Evolutionary conservation across 2,888 invertebrate species (phyloP), one percentile per base, ranked within the genome.

Genomic region (Trileptium ribeirensis): DNA sequence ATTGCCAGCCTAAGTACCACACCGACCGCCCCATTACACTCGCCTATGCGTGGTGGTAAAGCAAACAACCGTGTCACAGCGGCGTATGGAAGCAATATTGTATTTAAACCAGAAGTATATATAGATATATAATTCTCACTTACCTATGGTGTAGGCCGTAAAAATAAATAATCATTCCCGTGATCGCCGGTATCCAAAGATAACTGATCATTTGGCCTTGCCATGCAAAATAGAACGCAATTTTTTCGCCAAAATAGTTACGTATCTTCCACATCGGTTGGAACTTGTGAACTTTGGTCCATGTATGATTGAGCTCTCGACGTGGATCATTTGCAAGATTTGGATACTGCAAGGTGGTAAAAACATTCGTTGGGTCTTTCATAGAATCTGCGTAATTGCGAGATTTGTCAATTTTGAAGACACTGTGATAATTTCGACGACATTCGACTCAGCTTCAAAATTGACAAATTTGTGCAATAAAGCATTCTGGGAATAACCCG

Each of bases 141-240:
- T 51, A 51, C 51, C 51, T 15, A 15, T 24, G 51, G 24, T 51
- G 24, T 0, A 90, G 82, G 1, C 90, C 90, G 84, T 89, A 90
- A 1, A 88, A 82, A 83, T 90, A 90, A 3, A 89, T 87, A 40
- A 84, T 84, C 3, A 90, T 39, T 8, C 90, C 90, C 83, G 89
- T 87, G 0, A 90, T 15, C 75, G 89, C 87, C 0, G 90, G 90
- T 0, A 90, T 84, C 89, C 89, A 89, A 8, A 90, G 85, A 1
- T 89, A 86, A 0, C 87, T 85, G 1, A 89, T 86, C 36, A 90
- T 85, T 37, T 87, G 87, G 0, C 90, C 90, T 19, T 89, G 87
- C 90, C 90, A 90, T 1, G 90, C 90, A 85, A 90, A 90, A 83
- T 90, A 90, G 64, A 90, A 87, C 0, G 88, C 90, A 82, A 90